phyloP scores from a whole-genome alignment of 1,140 invertebrate genomes.

The Anastrepha ludens region DNA sequence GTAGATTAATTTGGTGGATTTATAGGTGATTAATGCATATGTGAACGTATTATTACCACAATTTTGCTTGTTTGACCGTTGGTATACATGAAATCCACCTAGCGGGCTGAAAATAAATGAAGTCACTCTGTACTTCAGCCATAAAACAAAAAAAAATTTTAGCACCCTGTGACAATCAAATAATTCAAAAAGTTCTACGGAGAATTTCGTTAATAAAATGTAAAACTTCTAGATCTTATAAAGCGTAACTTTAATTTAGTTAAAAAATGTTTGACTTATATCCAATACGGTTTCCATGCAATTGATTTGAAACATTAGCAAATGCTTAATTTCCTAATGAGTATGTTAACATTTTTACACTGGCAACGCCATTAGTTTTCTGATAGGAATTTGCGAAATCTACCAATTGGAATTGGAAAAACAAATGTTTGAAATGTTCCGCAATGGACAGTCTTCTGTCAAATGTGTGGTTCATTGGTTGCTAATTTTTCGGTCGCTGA shows the following conservation, averaged over 20 bases:
- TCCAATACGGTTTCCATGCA: too few relatives aligned
- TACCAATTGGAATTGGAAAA: slow-evolving; percentile 46
- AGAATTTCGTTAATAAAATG: neutral
- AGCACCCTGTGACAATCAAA: neutral
- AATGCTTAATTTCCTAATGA: neutral
- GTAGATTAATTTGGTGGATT: too few relatives aligned
- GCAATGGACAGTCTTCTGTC: slow-evolving; percentile 18
- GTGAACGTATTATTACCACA: too few relatives aligned
- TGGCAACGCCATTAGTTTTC: neutral
- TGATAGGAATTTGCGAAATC: slow-evolving; percentile 16
- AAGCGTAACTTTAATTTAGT: neutral
- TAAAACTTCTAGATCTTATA: too few relatives aligned
- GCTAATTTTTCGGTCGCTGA: neutral
- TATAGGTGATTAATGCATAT: too few relatives aligned
- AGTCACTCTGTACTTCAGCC: neutral
- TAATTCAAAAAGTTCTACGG: neutral
- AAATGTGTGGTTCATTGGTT: slow-evolving; percentile 35
- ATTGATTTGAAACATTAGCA: neutral
- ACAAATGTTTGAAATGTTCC: slow-evolving; percentile 29
- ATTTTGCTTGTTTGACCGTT: too few relatives aligned
- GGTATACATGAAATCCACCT: too few relatives aligned
- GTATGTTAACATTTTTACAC: neutral
- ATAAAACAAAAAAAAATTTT: neutral
- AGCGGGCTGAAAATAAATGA: neutral
- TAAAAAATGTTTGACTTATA: neutral